Percentiles rank a stretch among this genome's conserved stretches.
These are phyloP conservation scores for Empis livida DNA, from an alignment of 2,888 invertebrate genomes.

Conservation along the genomic window DNA sequence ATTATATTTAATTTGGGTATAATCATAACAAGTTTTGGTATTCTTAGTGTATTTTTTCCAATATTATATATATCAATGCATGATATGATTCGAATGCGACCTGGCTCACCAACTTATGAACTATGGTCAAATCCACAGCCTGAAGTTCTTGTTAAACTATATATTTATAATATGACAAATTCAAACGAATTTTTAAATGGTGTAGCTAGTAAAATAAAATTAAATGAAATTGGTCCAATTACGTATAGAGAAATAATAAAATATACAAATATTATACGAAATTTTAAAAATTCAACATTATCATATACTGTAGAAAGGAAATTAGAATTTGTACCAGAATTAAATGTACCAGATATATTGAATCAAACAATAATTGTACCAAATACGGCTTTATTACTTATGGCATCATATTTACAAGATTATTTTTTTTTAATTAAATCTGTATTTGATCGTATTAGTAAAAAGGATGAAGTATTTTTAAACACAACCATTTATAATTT, in stretches of 20 bases:
- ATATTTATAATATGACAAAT: constrained; percentile 67
- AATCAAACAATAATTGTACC: constrained; percentile 40
- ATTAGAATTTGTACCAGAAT: constrained; percentile 43
- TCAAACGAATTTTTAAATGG: constrained; percentile 52
- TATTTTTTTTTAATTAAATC: constrained; percentile 28
- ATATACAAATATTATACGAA: constrained; percentile 13
- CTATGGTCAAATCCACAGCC: constrained; percentile 52
- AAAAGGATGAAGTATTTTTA: constrained; percentile 40
- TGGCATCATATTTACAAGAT: constrained; percentile 44
- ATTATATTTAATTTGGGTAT: too few relatives aligned
- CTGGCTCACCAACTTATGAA: constrained; percentile 51
- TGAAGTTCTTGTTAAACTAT: constrained; percentile 42
- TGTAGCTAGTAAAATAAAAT: constrained; percentile 45
- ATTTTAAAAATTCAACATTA: constrained; percentile 20
- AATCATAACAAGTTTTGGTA: too few relatives aligned
- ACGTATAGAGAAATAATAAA: constrained; percentile 11
- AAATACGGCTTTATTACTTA: constrained; percentile 37
- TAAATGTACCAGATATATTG: constrained; percentile 41
- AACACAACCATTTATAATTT: constrained; percentile 45
- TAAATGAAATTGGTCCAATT: constrained; percentile 57
- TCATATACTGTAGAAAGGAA: constrained; percentile 42
- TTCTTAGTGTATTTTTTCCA: too few relatives aligned
- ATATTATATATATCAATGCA: too few relatives aligned
- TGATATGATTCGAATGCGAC: constrained; percentile 38
- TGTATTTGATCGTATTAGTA: constrained; percentile 37